A percentile compares a stretch with the other conserved stretches of the same genome.
Evolutionary conservation across 2,113 vertebrate species (phyloP).

Genomic region (Scomber scombrus): DNA sequence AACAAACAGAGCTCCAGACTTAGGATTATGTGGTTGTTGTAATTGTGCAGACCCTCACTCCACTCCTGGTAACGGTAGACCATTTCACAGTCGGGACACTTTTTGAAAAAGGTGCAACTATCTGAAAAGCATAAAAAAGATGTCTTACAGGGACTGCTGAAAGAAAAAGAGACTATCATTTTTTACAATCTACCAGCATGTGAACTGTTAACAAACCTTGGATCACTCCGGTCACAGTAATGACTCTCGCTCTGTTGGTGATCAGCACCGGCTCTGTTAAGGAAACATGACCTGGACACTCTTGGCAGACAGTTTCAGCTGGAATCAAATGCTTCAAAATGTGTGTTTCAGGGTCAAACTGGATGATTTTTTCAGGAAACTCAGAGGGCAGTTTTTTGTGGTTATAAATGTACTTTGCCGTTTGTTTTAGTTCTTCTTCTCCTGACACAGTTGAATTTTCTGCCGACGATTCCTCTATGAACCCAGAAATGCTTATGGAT

Average conservation of each 20-base stretch:
- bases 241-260: constrained; percentile 8
- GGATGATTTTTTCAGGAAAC: not conserved
- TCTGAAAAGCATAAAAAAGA: not conserved
- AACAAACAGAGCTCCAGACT: constrained; percentile 15
- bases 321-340: constrained; percentile 7
- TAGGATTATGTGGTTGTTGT: constrained; percentile 18
- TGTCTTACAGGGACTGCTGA: not conserved
- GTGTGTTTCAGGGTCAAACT: not conserved
- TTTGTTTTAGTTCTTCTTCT: not conserved
- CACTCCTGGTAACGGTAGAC: constrained; percentile 26
- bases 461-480: not conserved
- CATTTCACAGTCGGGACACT: constrained; percentile 21
- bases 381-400: not conserved
- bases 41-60: constrained; percentile 19
- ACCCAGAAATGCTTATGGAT: not conserved
- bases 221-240: not conserved
- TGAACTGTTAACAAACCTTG: not conserved
- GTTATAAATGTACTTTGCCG: constrained; percentile 12
- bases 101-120: constrained; percentile 4
- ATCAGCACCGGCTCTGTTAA: constrained; percentile 15
- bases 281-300: not conserved
- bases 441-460: not conserved
- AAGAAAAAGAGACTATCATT: not conserved
- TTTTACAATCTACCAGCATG: too few species aligned
- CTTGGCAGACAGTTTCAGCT: constrained; percentile 9